Base-by-base conservation (phyloP, 2,888 invertebrate genomes). In the Leucoptera coffeella region DNA sequence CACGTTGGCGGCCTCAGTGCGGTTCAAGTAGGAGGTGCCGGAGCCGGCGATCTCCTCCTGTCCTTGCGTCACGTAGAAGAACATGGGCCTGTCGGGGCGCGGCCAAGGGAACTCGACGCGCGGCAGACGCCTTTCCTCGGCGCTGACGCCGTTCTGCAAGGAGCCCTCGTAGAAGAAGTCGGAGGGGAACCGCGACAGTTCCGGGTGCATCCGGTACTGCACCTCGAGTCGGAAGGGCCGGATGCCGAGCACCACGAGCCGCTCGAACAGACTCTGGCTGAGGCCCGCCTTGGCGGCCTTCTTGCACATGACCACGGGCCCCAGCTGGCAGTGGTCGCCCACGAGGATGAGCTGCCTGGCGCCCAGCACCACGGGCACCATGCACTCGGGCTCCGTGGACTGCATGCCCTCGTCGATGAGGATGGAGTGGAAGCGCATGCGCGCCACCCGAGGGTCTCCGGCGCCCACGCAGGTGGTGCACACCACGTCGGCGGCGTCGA, bases 101-200 rank as follows among this genome's bases (percentile, higher is more conserved):
- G 99, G 99, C 96, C 97, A 99, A 0, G 96, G 95, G 49, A 99
- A 99, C 45, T 97, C 96, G 32, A 96, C 82, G 45, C 90, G 90
- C 23, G 77, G 67, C 34, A 96, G 67, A 35, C 88, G 85, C 6
- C 97, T 75, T 46, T 99, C 97, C 45, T 92, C 96, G 2, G 95
- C 90, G 40, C 95, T 94, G 2, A 99, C 97, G 2, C 99, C 99
- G 55, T 99, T 99, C 53, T 99, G 99, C 25, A 99, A 74, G 3
- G 94, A 94, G 1, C 99, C 97, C 51, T 99, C 99, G 47, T 99
- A 99, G 64, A 99, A 99, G 65, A 97, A 96, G 58, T 99, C 97
- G 0, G 96, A 97, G 0, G 99, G 99, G 53, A 99, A 99, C 30
- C 93, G 82, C 0, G 94, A 93, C 6, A 99, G 73, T 44, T 94